phyloP scores from a whole-genome alignment of 2,113 vertebrate genomes.

The Malurus elegans region DNA sequence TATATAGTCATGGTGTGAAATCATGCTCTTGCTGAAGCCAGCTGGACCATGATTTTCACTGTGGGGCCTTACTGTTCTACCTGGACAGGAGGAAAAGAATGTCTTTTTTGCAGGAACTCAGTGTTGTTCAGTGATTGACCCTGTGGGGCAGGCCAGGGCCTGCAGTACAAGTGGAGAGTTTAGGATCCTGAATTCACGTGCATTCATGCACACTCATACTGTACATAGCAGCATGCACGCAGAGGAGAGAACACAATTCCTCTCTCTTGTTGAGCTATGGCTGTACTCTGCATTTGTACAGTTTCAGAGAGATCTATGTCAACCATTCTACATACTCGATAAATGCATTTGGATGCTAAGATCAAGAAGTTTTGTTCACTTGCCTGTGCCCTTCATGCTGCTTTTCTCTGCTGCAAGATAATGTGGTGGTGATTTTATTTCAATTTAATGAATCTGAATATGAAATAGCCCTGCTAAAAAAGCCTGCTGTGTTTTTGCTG shows the following conservation, averaged over 20 bases:
- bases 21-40: not conserved
- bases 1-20: not conserved
- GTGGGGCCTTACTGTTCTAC: constrained; percentile 39
- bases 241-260: constrained; percentile 28
- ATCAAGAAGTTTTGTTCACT: constrained; percentile 51
- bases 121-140: not conserved
- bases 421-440: constrained; percentile 33
- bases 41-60: not conserved
- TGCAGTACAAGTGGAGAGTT: not conserved
- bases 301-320: constrained; percentile 46
- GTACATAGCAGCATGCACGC: not conserved
- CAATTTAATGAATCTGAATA: not conserved
- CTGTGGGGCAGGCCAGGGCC: not conserved
- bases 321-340: constrained; percentile 42
- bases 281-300: constrained; percentile 62
- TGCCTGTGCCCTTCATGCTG: constrained; percentile 31
- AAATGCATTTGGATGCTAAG: constrained; percentile 55
- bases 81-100: constrained; percentile 15
- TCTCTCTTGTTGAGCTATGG: constrained; percentile 53
- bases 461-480: constrained; percentile 30
- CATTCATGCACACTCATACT: constrained; percentile 4
- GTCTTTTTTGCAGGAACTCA: constrained; percentile 15
- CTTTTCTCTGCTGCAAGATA: constrained; percentile 9
- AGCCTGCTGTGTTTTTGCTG: constrained; percentile 34
- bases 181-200: not conserved